Base-by-base conservation (phyloP, 1,140 invertebrate species). In the Yoshiicerus persimilis region DNA sequence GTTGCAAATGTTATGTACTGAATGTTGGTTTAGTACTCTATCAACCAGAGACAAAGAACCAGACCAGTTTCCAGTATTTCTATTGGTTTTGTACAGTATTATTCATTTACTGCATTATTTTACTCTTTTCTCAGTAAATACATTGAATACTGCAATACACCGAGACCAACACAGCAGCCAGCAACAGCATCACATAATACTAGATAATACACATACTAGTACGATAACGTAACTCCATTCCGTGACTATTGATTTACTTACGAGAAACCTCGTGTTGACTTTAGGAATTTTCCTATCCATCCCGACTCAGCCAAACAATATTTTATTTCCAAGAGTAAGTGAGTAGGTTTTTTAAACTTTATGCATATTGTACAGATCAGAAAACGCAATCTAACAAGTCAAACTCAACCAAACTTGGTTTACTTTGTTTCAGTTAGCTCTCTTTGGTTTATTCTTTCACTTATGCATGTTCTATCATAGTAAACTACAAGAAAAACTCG, bases 231-330 rank as follows among this genome's bases (percentile, higher is more conserved):
- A 80, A 66, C 62, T 66, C 20, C 66, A 47, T 86, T 88, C 87
- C 87, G 87, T 88, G 87, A 88, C 87, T 88, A 62, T 84, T 88
- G 84, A 88, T 88, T 88, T 88, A 88, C 87, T 86, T 86, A 32
- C 25, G 38, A 88, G 77, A 88, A 88, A 34, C 39, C 66, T 86
- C 84, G 84, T 77, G 66, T 88, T 86, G 87, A 88, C 87, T 88
- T 23, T 6, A 75, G 87, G 87, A 88, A 88, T 88, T 75, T 86
- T 41, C 27, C 41, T 70, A 38, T 34, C 64, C 32, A 80, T 23
- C n/a, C 30, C 30, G 32, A 80, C 75, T 80, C 66, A 80, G 16
- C 32, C 8, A 2, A 36, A 34, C 34, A 70, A 70, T 70, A 70
- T 34, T 34, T 66, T 47, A 80, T 32, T 87, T 87, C 62, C n/a